These are phyloP conservation scores for Heliconius himera DNA, from an alignment of 1,140 invertebrate species.

Conservation along the genomic window DNA sequence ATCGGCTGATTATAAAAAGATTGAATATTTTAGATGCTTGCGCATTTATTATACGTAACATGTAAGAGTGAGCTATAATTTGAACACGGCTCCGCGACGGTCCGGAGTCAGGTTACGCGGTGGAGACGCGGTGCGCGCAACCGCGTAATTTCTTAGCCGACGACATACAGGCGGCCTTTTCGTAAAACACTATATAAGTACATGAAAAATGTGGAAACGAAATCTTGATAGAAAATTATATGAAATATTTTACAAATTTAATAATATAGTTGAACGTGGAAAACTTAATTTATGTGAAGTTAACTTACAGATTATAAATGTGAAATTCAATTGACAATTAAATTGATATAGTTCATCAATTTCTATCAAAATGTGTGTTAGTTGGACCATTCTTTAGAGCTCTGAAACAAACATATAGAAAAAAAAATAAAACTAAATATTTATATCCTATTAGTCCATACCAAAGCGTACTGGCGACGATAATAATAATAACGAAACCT, in stretches of 20 bases:
- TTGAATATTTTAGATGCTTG: slow-evolving; percentile 24
- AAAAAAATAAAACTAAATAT: background rate
- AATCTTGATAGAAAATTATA: background rate
- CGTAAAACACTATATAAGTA: background rate
- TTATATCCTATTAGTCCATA: background rate
- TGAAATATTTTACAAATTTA: background rate
- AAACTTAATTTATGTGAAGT: too few species aligned
- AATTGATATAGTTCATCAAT: too few species aligned
- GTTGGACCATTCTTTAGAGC: background rate
- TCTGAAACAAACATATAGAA: background rate
- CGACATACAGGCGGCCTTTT: slow-evolving; percentile 21
- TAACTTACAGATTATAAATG: too few species aligned
- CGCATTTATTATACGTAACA: slow-evolving; percentile 31
- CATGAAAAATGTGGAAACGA: background rate
- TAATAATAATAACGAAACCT: slow-evolving; percentile 59
- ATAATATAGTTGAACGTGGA: too few species aligned
- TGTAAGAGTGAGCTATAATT: slow-evolving; percentile 47
- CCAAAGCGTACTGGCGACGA: slow-evolving; percentile 26
- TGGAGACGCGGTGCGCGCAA: slow-evolving; percentile 60
- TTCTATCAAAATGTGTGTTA: too few species aligned
- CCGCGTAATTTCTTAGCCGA: slow-evolving; percentile 65
- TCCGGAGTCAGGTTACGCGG: slow-evolving; percentile 63
- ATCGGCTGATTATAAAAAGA: slow-evolving; percentile 12
- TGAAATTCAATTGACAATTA: too few species aligned
- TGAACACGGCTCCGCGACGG: slow-evolving; percentile 42